Evolutionary conservation across 2,797 vertebrate genomes (phyloP).

Genomic region (Eidolon dupreanum): DNA sequence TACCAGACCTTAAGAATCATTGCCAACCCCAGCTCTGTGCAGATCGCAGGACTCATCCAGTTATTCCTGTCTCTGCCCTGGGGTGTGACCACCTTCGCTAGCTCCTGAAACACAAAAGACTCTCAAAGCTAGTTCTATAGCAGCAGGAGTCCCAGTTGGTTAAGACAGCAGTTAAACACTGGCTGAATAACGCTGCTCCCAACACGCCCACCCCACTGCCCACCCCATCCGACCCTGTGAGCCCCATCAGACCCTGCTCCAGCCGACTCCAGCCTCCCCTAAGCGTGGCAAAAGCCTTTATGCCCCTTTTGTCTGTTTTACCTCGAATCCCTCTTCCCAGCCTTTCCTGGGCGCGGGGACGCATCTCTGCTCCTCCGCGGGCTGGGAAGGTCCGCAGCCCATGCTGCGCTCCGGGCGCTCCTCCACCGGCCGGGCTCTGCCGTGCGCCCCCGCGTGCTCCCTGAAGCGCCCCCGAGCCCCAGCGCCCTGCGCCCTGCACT

Average conservation of each 20-base stretch:
- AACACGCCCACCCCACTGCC: accelerated
- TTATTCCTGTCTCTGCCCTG: neutral
- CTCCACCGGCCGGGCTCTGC: accelerated
- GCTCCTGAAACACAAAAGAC: neutral
- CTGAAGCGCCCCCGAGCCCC: neutral
- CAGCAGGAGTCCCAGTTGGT: neutral
- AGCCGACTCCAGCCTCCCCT: neutral
- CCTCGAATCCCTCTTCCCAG: constrained; percentile 71
- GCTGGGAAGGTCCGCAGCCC: constrained; percentile 78
- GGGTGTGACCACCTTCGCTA: neutral
- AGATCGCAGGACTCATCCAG: accelerated
- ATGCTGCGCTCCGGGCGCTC: constrained; percentile 15
- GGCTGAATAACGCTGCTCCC: neutral
- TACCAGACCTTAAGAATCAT: neutral
- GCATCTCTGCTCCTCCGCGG: neutral
- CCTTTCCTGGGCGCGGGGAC: constrained; percentile 63
- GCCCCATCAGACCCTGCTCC: neutral
- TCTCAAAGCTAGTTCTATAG: neutral
- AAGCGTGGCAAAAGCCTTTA: neutral
- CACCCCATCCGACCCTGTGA: neutral
- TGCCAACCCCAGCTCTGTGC: neutral
- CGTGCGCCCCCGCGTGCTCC: accelerated
- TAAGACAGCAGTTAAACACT: neutral
- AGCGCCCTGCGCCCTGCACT: accelerated
- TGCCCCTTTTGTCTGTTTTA: neutral